Conservation (phyloP, 2,888 invertebrate genomes). For the Teleogryllus oceanicus region DNA sequence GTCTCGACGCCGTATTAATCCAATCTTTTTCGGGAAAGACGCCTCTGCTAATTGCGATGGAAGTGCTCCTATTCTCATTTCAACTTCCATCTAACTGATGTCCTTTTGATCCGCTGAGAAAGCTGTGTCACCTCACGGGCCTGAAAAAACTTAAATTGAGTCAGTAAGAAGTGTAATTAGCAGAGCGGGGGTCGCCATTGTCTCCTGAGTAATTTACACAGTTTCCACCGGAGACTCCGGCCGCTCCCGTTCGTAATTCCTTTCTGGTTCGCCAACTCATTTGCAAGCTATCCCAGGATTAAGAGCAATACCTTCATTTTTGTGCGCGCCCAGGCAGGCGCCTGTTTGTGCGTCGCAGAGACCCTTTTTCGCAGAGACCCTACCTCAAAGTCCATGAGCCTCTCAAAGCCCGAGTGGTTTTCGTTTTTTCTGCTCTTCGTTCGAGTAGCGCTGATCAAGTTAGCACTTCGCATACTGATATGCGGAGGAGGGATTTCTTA, state of each 20-base stretch:
- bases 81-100: slow-evolving; percentile 18
- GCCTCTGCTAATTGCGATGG: slow-evolving; percentile 24
- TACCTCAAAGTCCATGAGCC: too few species aligned
- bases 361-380: too few species aligned
- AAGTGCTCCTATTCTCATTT: slow-evolving; percentile 18
- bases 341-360: too few species aligned
- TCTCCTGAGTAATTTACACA: neutral
- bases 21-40: slow-evolving; percentile 25
- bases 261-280: neutral
- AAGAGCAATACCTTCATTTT: too few species aligned
- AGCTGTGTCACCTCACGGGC: neutral
- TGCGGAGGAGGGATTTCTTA: too few species aligned
- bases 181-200: neutral
- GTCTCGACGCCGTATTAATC: slow-evolving; percentile 22
- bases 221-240: neutral
- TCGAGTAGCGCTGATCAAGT: too few species aligned
- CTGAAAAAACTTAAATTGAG: neutral
- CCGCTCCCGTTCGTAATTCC: neutral
- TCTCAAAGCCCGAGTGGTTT: too few species aligned
- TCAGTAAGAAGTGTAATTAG: neutral
- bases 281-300: neutral
- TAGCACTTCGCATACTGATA: too few species aligned
- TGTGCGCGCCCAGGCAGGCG: too few species aligned
- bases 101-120: slow-evolving; percentile 8
- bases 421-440: too few species aligned